Base-by-base conservation (phyloP, 2,113 vertebrate genomes). In the Pogona vitticeps region DNA sequence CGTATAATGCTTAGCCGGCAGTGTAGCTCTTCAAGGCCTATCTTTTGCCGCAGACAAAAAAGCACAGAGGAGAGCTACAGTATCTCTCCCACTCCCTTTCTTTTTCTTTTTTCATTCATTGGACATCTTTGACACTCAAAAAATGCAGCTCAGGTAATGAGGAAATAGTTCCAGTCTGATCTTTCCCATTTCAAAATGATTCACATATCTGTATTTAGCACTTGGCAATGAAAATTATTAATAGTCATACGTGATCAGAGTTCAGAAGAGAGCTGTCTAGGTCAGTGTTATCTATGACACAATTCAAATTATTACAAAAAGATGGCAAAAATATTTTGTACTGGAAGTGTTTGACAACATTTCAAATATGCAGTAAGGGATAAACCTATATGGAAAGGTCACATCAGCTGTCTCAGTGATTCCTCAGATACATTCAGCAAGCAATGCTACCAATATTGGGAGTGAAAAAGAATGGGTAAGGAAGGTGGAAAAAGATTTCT, bases 221-320 rank as follows among this genome's bases (percentile, higher is more conserved):
- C 70, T 75, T 75, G 46, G 70, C 59, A 84, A 80, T 84, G 84
- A 75, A 80, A 73, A 80, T 80, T 42, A 80, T 67, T 85, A 80
- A 40, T 33, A 67, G 52, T 72, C 33, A 38, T 36, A 83, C 7
- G 12, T 84, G 76, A 86, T n/a, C 31, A 20, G 28, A 80, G 46
- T 71, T 85, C 52, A 61, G 52, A 86, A 86, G 26, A 18, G 56
- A 79, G 28, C 36, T 72, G 61, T 61, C 56, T 72, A 80, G 28
- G 56, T 73, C 20, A 63, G 23, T 75, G 81, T 86, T 46, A 73
- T 73, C 36, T 72, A 23, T 59, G 12, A 79, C 42, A 85, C 18
- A 40, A 52, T 63, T 52, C 63, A 6, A 18, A 40, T n/a, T n/a
- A 63, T 9, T 75, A 21, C 9, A 38, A 86, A 86, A 72, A 56